A percentile compares a stretch with the other conserved stretches of the same genome.
Conservation (phyloP, 1,140 invertebrate species). For the Charaxes varanes region DNA sequence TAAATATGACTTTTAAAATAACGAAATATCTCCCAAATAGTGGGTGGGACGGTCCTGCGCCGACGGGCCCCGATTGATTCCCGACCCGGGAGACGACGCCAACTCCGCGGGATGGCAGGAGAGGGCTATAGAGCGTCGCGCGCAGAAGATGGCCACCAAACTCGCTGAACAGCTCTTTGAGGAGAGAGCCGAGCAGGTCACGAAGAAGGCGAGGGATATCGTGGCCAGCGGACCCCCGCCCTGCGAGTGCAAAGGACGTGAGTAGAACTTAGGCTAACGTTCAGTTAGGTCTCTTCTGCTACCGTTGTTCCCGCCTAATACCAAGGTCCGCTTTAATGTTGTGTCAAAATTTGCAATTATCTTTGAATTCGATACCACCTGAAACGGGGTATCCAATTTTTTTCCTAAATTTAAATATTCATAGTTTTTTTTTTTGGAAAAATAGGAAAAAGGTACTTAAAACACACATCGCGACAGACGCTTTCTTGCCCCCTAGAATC, state of each 20-base stretch:
- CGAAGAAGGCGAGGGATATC: conserved; percentile 37
- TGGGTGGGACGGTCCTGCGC: conserved; percentile 53
- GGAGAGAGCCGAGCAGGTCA: conserved; percentile 42
- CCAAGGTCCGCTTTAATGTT: too few species aligned
- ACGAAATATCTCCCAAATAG: too few species aligned
- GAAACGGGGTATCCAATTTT: too few species aligned
- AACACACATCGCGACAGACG: too few species aligned
- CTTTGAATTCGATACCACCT: too few species aligned
- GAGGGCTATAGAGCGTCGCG: conserved; percentile 34
- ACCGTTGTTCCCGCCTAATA: too few species aligned
- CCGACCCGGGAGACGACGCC: conserved; percentile 15
- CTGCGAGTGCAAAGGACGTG: conserved; percentile 40
- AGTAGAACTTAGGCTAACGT: conserved; percentile 13
- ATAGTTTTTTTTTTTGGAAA: conserved; percentile 10
- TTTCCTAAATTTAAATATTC: conserved; percentile 8
- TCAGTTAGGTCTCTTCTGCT: conserved; percentile 1
- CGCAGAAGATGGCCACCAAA: conserved; percentile 42
- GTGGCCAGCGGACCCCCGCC: conserved; percentile 37
- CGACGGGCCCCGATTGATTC: conserved; percentile 24
- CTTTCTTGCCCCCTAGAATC: too few species aligned
- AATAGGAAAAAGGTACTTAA: too few species aligned
- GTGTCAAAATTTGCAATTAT: too few species aligned
- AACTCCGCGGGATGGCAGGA: conserved; percentile 37
- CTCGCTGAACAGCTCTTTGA: conserved; percentile 50
- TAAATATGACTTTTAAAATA: too few species aligned